Conservation (phyloP, 2,888 invertebrate species). For the Nowickia ferox region DNA sequence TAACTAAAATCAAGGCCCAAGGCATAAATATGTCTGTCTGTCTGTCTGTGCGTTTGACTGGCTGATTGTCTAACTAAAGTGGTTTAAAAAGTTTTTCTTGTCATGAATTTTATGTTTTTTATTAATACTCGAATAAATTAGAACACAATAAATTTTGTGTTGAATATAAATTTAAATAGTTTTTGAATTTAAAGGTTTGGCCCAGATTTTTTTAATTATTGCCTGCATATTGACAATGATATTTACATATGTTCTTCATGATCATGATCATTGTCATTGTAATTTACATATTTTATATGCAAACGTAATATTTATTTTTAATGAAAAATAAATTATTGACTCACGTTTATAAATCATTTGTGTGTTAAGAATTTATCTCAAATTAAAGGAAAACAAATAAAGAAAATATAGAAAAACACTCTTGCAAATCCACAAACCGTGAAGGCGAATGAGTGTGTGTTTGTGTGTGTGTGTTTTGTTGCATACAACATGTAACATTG, state of each 20-base stretch:
- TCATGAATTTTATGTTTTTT: no score
- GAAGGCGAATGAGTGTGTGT: slow-evolving; percentile 48
- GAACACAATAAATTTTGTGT: not conserved
- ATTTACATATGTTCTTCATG: slow-evolving; percentile 13
- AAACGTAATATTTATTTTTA: slow-evolving; percentile 5
- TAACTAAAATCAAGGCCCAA: not conserved
- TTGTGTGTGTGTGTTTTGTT: slow-evolving; percentile 1
- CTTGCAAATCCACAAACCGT: slow-evolving; percentile 49
- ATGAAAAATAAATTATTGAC: slow-evolving; percentile 47
- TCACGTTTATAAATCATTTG: slow-evolving; percentile 50
- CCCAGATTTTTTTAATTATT: slow-evolving; percentile 39
- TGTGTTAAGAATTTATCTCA: slow-evolving; percentile 3
- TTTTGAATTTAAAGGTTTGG: slow-evolving; percentile 3
- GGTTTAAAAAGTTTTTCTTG: no score
- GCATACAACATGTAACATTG: slow-evolving; percentile 48
- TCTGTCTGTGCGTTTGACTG: not conserved
- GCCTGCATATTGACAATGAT: slow-evolving; percentile 55
- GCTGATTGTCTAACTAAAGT: slow-evolving; percentile 25
- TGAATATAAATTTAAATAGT: not conserved
- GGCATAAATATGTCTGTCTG: not conserved
- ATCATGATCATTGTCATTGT: slow-evolving; percentile 45
- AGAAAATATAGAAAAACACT: slow-evolving; percentile 29
- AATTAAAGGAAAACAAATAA: not conserved
- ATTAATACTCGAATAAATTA: no score
- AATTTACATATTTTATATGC: not conserved